Percentiles rank a stretch among this genome's conserved stretches.
These are phyloP conservation scores for Geodia barretti DNA, from an alignment of 37 sponge, comb jelly and placozoan species.

Conservation along the genomic window DNA sequence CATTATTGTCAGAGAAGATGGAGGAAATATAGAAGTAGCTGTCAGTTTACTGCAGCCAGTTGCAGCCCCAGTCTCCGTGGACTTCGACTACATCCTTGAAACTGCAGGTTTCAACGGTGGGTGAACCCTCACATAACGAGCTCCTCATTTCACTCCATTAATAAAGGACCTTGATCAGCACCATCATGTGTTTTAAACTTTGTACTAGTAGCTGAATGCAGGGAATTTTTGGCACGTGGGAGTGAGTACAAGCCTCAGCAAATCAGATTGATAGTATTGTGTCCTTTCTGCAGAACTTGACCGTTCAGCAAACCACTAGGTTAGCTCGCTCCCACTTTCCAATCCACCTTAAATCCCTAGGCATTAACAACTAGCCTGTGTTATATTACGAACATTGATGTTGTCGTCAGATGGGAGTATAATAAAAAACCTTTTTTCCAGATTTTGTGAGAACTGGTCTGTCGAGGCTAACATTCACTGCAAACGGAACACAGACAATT, in stretches of 20 bases:
- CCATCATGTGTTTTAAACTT: no score
- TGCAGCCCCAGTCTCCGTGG: not conserved
- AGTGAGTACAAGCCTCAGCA: not conserved
- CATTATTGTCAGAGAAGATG: not conserved
- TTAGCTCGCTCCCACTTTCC: no score
- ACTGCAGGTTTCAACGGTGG: no score
- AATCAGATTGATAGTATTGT: no score
- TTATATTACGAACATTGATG: no score
- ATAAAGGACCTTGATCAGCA: not conserved
- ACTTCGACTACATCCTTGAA: not conserved
- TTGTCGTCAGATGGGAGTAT: no score
- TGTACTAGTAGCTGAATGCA: not conserved
- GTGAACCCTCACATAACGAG: no score
- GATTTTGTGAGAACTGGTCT: not conserved
- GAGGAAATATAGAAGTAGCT: not conserved
- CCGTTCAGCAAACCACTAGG: no score
- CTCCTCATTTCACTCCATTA: not conserved
- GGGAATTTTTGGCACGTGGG: not conserved
- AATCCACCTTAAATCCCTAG: no score
- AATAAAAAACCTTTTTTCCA: not conserved
- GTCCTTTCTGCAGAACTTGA: no score
- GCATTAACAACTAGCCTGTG: no score
- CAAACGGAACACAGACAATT: not conserved
- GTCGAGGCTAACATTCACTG: not conserved
- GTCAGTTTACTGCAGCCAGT: not conserved